Evolutionary conservation across 2,797 vertebrate genomes (phyloP).

Genomic region (Chromobotia macracanthus): DNA sequence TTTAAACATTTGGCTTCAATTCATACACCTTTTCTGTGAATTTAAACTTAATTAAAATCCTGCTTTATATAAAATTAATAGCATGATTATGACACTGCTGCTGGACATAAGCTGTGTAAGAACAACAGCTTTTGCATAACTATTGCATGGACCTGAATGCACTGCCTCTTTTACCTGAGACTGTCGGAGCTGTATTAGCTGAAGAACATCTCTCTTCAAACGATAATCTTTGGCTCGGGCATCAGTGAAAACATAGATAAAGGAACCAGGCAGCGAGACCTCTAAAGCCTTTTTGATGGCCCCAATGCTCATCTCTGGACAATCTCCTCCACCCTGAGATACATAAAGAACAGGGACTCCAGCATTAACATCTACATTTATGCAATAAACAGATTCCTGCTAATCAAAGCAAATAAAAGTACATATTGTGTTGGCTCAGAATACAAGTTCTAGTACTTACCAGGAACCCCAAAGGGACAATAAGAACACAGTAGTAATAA

Average conservation of each 20-base stretch:
- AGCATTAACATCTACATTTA: constrained; percentile 23
- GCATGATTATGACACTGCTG: background rate
- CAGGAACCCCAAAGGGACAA: constrained; percentile 20
- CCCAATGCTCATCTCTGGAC: constrained; percentile 94
- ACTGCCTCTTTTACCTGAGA: constrained; percentile 81
- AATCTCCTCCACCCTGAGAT: constrained; percentile 91
- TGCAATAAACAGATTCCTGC: background rate
- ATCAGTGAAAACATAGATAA: constrained; percentile 93
- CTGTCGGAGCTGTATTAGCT: constrained; percentile 89
- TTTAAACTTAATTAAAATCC: too few species aligned
- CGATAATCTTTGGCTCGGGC: constrained; percentile 93
- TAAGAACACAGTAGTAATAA: constrained; percentile 37
- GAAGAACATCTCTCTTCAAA: constrained; percentile 85
- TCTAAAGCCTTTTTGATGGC: constrained; percentile 91
- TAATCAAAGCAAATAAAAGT: constrained; percentile 5
- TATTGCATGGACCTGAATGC: background rate
- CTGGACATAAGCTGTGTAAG: too few species aligned
- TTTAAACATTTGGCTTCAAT: too few species aligned
- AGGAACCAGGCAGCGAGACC: constrained; percentile 88
- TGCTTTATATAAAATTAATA: background rate
- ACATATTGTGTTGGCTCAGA: background rate
- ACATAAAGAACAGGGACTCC: background rate
- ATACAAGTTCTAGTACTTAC: constrained; percentile 10
- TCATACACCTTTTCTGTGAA: too few species aligned
- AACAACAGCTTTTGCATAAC: background rate